Conservation (phyloP, 2,888 invertebrate genomes). For the Cryptophagus acutangulus region DNA sequence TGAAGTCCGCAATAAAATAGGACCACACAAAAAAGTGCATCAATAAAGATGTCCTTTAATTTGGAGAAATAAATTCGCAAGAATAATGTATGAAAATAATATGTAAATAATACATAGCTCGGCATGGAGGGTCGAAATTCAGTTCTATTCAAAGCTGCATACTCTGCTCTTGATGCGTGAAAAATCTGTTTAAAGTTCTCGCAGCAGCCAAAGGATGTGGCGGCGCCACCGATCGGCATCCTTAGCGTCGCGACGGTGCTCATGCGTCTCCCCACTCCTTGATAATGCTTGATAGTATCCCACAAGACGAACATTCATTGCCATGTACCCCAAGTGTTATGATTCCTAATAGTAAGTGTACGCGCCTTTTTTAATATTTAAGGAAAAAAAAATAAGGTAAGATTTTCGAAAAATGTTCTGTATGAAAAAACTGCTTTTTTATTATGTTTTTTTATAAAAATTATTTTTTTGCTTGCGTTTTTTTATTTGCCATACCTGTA, state of each 20-base stretch:
- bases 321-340: slow-evolving; percentile 51
- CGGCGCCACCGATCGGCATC: slow-evolving; percentile 49
- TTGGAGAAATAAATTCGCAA: no score
- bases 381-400: slow-evolving; percentile 44
- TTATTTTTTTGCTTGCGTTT: not conserved
- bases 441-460: slow-evolving; percentile 24
- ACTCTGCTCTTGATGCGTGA: slow-evolving; percentile 27
- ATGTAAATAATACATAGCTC: no score
- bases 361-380: slow-evolving; percentile 48
- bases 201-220: slow-evolving; percentile 31
- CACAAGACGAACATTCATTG: slow-evolving; percentile 50
- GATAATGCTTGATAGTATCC: slow-evolving; percentile 49
- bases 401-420: slow-evolving; percentile 21
- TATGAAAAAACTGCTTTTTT: slow-evolving; percentile 19
- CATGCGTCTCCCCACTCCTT: slow-evolving; percentile 50
- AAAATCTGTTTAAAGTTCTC: slow-evolving; percentile 32
- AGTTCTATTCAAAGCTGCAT: not conserved
- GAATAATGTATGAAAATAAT: no score
- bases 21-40: no score
- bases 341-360: slow-evolving; percentile 48
- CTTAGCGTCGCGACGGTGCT: slow-evolving; percentile 49
- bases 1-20: no score
- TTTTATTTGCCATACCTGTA: not conserved
- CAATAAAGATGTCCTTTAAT: no score
- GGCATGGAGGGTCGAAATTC: no score